Percentiles rank a stretch among this genome's conserved stretches.
These are phyloP conservation scores for Pipistrellus nathusii DNA, from an alignment of 2,797 vertebrate genomes.

Conservation along the genomic window DNA sequence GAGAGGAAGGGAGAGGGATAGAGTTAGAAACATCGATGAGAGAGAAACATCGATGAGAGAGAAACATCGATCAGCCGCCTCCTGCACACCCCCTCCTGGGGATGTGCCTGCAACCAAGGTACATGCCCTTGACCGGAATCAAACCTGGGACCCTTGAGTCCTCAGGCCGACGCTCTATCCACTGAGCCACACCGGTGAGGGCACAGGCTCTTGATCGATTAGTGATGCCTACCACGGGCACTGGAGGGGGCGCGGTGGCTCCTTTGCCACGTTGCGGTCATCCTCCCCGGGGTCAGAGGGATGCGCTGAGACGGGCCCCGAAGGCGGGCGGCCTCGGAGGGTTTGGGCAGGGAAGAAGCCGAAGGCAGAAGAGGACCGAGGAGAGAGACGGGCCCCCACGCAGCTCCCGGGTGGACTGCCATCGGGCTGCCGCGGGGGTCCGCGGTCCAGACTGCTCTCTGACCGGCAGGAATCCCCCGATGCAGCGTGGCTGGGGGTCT, in stretches of 20 bases:
- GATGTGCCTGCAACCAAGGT: too few relatives aligned
- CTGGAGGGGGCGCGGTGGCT: fast-evolving
- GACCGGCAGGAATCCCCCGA: background rate
- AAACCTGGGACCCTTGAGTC: too few relatives aligned
- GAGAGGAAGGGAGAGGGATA: too few relatives aligned
- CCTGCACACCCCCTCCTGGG: too few relatives aligned
- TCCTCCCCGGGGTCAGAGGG: background rate
- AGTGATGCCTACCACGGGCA: background rate
- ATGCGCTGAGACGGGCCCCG: background rate
- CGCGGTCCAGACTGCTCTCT: background rate
- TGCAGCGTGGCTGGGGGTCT: background rate
- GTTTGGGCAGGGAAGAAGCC: background rate
- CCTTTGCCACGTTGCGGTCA: background rate
- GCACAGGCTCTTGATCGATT: background rate
- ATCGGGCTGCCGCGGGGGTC: too few relatives aligned
- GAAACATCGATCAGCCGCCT: too few relatives aligned
- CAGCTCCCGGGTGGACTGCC: background rate
- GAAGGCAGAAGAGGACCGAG: background rate
- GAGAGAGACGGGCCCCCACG: background rate
- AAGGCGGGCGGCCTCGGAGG: background rate
- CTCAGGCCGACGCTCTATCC: too few relatives aligned
- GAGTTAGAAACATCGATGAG: too few relatives aligned
- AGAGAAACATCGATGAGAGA: too few relatives aligned
- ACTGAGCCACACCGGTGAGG: background rate
- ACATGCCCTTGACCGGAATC: too few relatives aligned